These are phyloP conservation scores for Tetramorium bicarinatum DNA, from an alignment of 2,888 invertebrate species.

Conservation along the genomic window DNA sequence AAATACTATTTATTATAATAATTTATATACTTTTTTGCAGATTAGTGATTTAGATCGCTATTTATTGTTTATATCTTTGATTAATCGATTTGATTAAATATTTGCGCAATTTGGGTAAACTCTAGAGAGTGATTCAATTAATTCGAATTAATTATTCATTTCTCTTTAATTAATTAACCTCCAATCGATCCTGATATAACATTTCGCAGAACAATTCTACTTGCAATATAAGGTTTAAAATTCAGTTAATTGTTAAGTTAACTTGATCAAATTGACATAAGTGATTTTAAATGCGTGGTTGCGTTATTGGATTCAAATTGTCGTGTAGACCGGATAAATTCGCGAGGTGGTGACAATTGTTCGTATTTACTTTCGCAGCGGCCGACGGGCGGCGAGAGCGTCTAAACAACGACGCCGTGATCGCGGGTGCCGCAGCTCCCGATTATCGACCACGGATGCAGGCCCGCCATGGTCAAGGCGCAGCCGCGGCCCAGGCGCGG, in stretches of 20 bases:
- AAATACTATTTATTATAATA: not conserved
- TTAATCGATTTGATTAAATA: not conserved
- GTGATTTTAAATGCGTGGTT: not conserved
- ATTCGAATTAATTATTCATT: not conserved
- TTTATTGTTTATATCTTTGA: not conserved
- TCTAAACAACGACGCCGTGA: slow-evolving; percentile 41
- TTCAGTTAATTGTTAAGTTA: not conserved
- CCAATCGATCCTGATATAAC: not conserved
- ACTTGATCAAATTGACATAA: not conserved
- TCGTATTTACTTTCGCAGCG: slow-evolving; percentile 27
- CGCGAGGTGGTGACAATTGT: not conserved
- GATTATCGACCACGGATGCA: slow-evolving; percentile 58
- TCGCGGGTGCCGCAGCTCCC: slow-evolving; percentile 39
- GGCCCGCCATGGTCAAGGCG: slow-evolving; percentile 71
- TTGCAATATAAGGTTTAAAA: not conserved
- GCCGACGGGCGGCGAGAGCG: slow-evolving; percentile 9
- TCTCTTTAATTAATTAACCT: not conserved
- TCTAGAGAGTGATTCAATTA: not conserved
- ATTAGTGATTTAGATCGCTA: not conserved
- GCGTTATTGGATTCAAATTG: not conserved
- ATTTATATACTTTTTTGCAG: not conserved
- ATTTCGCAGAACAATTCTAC: not conserved
- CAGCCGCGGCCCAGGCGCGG: slow-evolving; percentile 74
- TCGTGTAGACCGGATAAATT: not conserved
- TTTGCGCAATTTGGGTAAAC: not conserved